Evolutionary conservation across 2,888 invertebrate genomes (phyloP).

Genomic region (Drosophila nr. fundita): DNA sequence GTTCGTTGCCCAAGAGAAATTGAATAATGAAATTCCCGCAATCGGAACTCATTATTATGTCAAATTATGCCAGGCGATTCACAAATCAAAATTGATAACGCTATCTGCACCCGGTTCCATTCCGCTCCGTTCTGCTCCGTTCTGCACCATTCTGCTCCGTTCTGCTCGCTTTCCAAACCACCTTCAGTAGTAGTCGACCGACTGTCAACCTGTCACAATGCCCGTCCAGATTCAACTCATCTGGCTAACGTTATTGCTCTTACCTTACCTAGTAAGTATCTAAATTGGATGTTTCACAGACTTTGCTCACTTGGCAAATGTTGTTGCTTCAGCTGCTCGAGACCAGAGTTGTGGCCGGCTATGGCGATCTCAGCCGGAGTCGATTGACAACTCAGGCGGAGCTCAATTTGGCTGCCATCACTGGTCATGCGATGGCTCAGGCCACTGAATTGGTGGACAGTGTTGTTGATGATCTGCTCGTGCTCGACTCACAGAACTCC

Average conservation of each 20-base stretch:
- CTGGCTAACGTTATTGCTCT: constrained; percentile 4
- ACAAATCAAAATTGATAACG: constrained; percentile 48
- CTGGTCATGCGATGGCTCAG: constrained; percentile 46
- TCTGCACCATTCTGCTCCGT: neutral
- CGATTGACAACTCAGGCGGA: constrained; percentile 60
- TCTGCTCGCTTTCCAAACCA: constrained; percentile 1
- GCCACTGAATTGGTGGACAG: constrained; percentile 59
- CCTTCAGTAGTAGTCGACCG: constrained; percentile 43
- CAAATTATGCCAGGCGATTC: constrained; percentile 26
- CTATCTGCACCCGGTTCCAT: constrained; percentile 35
- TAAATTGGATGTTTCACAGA: neutral
- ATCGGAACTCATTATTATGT: constrained; percentile 37
- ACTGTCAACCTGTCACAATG: constrained; percentile 47
- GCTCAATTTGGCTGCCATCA: constrained; percentile 49
- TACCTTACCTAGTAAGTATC: constrained; percentile 43
- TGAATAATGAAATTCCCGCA: neutral
- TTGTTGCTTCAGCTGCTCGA: constrained; percentile 5
- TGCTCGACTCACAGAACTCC: constrained; percentile 61
- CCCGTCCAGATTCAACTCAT: constrained; percentile 6
- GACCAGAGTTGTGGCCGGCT: constrained; percentile 4
- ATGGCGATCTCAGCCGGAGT: constrained; percentile 52
- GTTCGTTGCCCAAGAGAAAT: constrained; percentile 37
- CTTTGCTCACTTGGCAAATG: neutral
- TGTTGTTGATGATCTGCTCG: constrained; percentile 61
- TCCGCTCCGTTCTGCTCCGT: neutral